These are phyloP conservation scores for Agelaius phoeniceus DNA, from an alignment of 2,113 vertebrate genomes.

Conservation along the genomic window DNA sequence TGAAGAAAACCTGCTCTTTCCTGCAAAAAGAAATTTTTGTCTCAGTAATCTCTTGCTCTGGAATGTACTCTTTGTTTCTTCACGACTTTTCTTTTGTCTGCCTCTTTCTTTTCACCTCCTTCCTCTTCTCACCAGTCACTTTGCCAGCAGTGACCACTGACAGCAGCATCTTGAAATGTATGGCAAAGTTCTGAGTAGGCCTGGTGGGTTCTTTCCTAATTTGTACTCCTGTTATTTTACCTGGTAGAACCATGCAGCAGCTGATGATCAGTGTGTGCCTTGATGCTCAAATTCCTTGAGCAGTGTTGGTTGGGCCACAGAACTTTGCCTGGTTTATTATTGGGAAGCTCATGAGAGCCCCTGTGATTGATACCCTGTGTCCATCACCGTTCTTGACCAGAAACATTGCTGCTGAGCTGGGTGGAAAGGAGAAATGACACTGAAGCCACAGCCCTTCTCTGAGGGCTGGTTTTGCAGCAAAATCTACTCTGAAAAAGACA, in stretches of 20 bases:
- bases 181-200: not conserved
- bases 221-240: not conserved
- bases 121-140: not conserved
- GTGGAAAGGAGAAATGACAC: slow-evolving; percentile 19
- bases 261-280: not conserved
- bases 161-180: not conserved
- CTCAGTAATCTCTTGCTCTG: not conserved
- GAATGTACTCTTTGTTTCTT: not conserved
- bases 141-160: not conserved
- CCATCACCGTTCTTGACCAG: not conserved
- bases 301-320: not conserved
- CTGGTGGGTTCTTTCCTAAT: not conserved
- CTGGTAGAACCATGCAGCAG: too few relatives aligned
- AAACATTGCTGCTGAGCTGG: not conserved
- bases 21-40: not conserved
- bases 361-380: not conserved
- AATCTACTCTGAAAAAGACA: not conserved
- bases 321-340: not conserved
- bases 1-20: not conserved
- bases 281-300: not conserved
- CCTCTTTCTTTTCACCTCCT: not conserved
- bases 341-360: not conserved
- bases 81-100: not conserved
- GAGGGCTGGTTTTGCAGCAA: not conserved
- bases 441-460: not conserved